phyloP scores from a whole-genome alignment of 2,113 vertebrate species.

The Ursus arctos region DNA sequence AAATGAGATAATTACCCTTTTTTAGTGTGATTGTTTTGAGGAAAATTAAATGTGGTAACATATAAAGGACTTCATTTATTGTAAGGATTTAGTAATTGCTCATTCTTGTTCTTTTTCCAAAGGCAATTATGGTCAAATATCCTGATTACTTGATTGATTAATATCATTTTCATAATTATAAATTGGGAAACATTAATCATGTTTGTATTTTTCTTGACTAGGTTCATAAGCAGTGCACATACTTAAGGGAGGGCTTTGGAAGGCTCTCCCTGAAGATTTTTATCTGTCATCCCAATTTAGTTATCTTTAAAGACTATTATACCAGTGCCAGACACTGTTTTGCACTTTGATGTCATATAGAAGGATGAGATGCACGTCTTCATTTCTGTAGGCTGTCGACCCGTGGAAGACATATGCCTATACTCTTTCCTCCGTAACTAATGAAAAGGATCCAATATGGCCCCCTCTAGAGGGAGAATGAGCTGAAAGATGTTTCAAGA shows the following conservation, averaged over 20 bases:
- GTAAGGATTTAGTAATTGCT: neutral
- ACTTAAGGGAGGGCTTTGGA: neutral
- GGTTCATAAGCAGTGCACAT: neutral
- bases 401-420: neutral
- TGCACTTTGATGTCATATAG: neutral
- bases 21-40: neutral
- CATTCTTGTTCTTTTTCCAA: neutral
- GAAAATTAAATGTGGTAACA: neutral
- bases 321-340: neutral
- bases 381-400: neutral
- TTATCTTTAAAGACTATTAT: neutral
- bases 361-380: neutral
- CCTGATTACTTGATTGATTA: neutral
- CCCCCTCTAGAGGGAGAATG: neutral
- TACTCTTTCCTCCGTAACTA: neutral
- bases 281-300: neutral
- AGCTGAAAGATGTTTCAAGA: neutral
- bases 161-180: neutral
- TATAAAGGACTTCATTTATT: neutral
- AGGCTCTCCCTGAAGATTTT: neutral
- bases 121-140: neutral
- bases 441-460: neutral
- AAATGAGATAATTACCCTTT: neutral
- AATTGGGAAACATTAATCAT: neutral
- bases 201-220: neutral